phyloP scores from a whole-genome alignment of 30 jellyfish, hydroid and myxozoan genomes.

The Cassiopea andromeda region DNA sequence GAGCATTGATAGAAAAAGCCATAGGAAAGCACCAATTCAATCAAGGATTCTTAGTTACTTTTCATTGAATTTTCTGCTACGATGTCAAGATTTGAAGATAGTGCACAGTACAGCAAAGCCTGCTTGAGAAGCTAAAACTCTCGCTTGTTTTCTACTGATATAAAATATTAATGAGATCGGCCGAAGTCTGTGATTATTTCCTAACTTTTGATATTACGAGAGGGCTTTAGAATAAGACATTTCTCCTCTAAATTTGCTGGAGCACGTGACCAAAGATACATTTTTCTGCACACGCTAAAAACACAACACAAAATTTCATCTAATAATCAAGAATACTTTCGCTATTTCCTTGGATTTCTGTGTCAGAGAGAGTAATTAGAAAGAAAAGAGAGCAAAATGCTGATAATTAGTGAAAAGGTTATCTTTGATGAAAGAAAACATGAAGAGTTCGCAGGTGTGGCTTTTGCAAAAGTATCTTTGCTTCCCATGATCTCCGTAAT shows the following conservation, averaged over 20 bases:
- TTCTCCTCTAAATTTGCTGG: background rate
- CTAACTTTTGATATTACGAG: background rate
- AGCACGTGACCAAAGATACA: background rate
- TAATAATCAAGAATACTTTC: too few relatives aligned
- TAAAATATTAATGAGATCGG: background rate
- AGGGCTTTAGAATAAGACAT: background rate
- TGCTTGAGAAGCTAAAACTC: background rate
- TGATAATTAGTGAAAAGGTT: background rate
- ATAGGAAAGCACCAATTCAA: too few relatives aligned
- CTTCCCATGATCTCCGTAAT: conserved; percentile 3
- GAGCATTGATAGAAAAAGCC: too few relatives aligned
- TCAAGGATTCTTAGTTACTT: too few relatives aligned
- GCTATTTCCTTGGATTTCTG: background rate
- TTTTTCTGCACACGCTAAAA: too few relatives aligned
- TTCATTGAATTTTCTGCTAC: too few relatives aligned
- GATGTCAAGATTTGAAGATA: too few relatives aligned
- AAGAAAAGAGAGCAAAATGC: background rate
- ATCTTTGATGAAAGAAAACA: background rate
- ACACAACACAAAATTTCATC: background rate
- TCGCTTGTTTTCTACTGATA: background rate
- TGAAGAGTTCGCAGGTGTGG: background rate
- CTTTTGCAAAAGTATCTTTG: background rate
- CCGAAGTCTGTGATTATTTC: background rate
- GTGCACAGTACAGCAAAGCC: too few relatives aligned
- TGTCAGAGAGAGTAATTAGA: background rate